phyloP scores from a whole-genome alignment of 2,888 invertebrate species.

The Zygothrica quintamaculata region DNA sequence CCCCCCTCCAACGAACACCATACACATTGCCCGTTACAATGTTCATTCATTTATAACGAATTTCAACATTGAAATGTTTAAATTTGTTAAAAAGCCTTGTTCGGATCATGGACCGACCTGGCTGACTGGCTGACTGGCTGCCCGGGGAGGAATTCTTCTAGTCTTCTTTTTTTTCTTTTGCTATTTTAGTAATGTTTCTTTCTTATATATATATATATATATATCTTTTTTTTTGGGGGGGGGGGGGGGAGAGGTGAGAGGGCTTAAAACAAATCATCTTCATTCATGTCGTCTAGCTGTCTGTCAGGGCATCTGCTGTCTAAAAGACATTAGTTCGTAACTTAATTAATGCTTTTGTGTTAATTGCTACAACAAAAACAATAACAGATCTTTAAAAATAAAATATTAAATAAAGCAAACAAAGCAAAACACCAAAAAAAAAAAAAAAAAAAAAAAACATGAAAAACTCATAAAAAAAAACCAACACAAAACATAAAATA shows the following conservation, averaged over 20 bases:
- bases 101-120: slow-evolving; percentile 26
- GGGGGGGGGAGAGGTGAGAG: no score
- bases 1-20: slow-evolving; percentile 11
- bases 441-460: slow-evolving; percentile 8
- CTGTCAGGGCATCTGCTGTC: slow-evolving; percentile 69
- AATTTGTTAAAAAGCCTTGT: slow-evolving; percentile 49
- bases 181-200: slow-evolving; percentile 10
- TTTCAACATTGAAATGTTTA: slow-evolving; percentile 71
- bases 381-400: slow-evolving; percentile 30
- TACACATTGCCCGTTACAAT: slow-evolving; percentile 61
- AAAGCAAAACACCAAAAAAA: slow-evolving; percentile 2
- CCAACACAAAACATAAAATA: neutral
- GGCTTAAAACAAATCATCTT: slow-evolving; percentile 50
- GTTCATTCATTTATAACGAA: slow-evolving; percentile 75
- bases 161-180: neutral
- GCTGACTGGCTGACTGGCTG: slow-evolving; percentile 21
- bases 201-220: neutral
- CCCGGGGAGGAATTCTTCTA: slow-evolving; percentile 42
- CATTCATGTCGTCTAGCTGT: slow-evolving; percentile 75
- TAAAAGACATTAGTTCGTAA: slow-evolving; percentile 74
- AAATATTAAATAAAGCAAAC: slow-evolving; percentile 19
- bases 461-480: slow-evolving; percentile 5
- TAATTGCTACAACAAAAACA: slow-evolving; percentile 60
- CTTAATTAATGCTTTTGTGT: slow-evolving; percentile 79
- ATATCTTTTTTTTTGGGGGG: slow-evolving; percentile 1